A percentile compares a stretch with the other conserved stretches of the same genome.
These are phyloP conservation scores for Pelusios castaneus DNA, from an alignment of 2,113 vertebrate genomes.

Conservation along the genomic window DNA sequence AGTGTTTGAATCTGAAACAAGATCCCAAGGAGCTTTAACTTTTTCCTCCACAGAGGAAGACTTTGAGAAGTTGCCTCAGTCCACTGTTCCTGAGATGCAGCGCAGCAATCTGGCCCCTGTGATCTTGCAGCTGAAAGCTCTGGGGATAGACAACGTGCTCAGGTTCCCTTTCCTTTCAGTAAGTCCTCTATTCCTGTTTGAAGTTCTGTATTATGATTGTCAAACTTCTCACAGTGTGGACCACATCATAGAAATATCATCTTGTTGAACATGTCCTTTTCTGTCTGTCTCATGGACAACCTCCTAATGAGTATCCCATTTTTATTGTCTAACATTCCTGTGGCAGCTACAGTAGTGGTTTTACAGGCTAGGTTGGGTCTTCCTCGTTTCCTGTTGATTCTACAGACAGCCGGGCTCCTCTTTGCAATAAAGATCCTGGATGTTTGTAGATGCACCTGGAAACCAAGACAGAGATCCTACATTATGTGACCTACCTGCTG, in stretches of 20 bases:
- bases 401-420: background rate
- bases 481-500: background rate
- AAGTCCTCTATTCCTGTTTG: constrained; percentile 62
- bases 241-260: background rate
- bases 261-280: background rate
- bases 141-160: constrained; percentile 97
- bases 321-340: background rate
- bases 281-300: background rate
- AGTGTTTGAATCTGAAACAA: background rate
- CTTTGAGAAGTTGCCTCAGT: constrained; percentile 91
- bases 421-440: background rate
- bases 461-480: background rate
- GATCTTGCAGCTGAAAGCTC: constrained; percentile 96
- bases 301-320: background rate
- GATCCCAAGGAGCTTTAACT: constrained; percentile 1
- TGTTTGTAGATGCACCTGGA: background rate
- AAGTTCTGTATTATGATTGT: background rate
- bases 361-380: background rate
- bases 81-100: constrained; percentile 97
- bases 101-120: constrained; percentile 95
- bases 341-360: background rate
- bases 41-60: constrained; percentile 88
- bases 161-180: constrained; percentile 98
- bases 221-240: background rate
- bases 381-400: background rate